Evolutionary conservation across 2,888 invertebrate species (phyloP), one percentile per base, ranked within the genome.

Genomic region (Fragum fragum): DNA sequence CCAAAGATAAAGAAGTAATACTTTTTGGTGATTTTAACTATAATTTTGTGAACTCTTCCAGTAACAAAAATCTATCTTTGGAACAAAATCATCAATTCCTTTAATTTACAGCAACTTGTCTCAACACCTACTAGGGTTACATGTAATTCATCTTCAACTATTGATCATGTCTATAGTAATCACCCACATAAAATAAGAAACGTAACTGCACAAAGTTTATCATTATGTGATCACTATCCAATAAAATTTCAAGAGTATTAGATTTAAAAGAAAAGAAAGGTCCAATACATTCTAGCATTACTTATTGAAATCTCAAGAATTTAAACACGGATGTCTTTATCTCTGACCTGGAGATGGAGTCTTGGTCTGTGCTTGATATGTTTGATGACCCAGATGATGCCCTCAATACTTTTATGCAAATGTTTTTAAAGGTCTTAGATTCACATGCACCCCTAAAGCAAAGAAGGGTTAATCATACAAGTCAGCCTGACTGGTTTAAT

Each of bases 161-260:
- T 76, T 3, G 71, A 76, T 23, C 76, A 76, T 71, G 29, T 63
- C 28, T 71, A 76, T 26, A 32, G 61, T 9, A 70, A 76, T n/a
- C 29, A 14, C 14, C 63, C 61, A 32, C 16, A 14, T n/a, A 63
- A 76, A 36, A 71, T 76, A 21, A 23, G n/a, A 6, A 53, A 63
- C 47, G 36, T 71, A 0, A n/a, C 53, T 26, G 61, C 70, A 47
- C 76, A 57, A 39, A 28, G 0, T 21, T 59, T 71, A 18, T 26
- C 76, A 16, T 1, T 76, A 18, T 71, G 76, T 71, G 71, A 76
- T 18, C 61, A 76, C 52, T 71, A 32, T 32, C 71, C 76, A n/a
- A 63, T 71, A 16, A 61, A 70, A n/a, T 71, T 16, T 61, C 52
- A 1, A 26, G 71, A 3, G 29, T 61, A 59, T 21, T 21, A 11